Percentiles rank a stretch among this genome's conserved stretches.
Conservation (phyloP, 1,140 invertebrate species). For the Macrobrachium rosenbergii region DNA sequence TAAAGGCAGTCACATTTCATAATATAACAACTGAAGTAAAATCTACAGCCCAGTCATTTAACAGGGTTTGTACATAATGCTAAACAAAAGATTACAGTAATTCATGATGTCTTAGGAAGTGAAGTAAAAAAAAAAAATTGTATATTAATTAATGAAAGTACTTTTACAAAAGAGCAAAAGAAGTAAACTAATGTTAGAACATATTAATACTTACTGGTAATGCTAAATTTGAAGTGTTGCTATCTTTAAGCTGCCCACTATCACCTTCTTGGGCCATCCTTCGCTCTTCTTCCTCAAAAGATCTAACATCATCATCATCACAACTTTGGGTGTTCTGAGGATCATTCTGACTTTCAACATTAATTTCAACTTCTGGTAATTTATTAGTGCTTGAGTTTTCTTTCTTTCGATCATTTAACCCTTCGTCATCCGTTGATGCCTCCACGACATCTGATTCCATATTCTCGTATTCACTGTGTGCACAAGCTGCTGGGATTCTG, state of each 20-base stretch:
- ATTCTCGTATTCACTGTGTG: slow-evolving; percentile 58
- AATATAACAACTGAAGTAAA: too few relatives aligned
- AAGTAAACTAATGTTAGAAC: neutral
- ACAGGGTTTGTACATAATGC: too few relatives aligned
- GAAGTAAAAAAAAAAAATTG: too few relatives aligned
- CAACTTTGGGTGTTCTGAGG: slow-evolving; percentile 7
- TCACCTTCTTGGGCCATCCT: slow-evolving; percentile 70
- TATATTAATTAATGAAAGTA: too few relatives aligned
- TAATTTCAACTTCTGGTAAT: neutral
- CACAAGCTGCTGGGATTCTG: slow-evolving; percentile 42
- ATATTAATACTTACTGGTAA: slow-evolving; percentile 27
- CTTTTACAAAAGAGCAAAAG: too few relatives aligned
- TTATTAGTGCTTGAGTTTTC: neutral
- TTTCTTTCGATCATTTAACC: slow-evolving; percentile 1
- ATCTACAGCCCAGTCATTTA: too few relatives aligned
- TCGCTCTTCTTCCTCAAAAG: slow-evolving; percentile 73
- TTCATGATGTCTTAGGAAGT: too few relatives aligned
- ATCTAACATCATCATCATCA: slow-evolving; percentile 67
- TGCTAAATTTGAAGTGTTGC: slow-evolving; percentile 29
- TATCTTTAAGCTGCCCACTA: slow-evolving; percentile 16
- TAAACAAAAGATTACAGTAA: too few relatives aligned
- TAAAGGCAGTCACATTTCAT: too few relatives aligned
- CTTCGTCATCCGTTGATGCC: slow-evolving; percentile 51
- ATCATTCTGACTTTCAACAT: neutral
- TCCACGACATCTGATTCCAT: slow-evolving; percentile 53